Evolutionary conservation across 2,797 vertebrate genomes (phyloP).

Genomic region (Enteromius radiatus): DNA sequence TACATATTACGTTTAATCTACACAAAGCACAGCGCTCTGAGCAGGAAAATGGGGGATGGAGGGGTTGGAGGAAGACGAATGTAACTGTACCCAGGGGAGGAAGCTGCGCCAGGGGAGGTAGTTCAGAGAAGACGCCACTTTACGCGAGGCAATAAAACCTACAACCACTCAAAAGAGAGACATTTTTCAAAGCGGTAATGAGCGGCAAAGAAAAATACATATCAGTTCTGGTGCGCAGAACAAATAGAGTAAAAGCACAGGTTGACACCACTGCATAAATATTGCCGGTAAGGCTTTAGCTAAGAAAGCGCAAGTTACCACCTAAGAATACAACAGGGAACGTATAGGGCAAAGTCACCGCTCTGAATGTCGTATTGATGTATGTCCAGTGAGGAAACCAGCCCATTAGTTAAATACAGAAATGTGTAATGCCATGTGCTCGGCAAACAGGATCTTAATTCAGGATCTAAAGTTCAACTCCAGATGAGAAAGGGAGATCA

Average conservation of each 20-base stretch:
- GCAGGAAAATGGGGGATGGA: not conserved
- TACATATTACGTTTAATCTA: not conserved
- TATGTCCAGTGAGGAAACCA: conserved; percentile 9
- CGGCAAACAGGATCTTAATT: conserved; percentile 43
- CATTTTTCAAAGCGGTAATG: conserved; percentile 39
- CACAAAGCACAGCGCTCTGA: not conserved
- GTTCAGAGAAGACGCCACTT: conserved; percentile 17
- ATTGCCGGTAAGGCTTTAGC: conserved; percentile 17
- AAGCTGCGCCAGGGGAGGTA: conserved; percentile 10
- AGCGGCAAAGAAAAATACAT: conserved; percentile 32
- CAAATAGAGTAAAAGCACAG: conserved; percentile 17
- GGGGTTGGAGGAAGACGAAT: not conserved
- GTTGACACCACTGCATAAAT: not conserved
- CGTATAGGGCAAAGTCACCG: not conserved
- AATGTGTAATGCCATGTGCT: conserved; percentile 24
- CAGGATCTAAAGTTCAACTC: conserved; percentile 43
- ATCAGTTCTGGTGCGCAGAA: conserved; percentile 6
- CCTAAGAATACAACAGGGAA: conserved; percentile 9
- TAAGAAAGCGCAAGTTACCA: conserved; percentile 16
- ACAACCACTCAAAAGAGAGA: conserved; percentile 32
- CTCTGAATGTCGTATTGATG: conserved; percentile 21
- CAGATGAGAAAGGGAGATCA: conserved; percentile 29
- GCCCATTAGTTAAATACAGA: conserved; percentile 28
- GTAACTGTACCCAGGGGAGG: conserved; percentile 33
- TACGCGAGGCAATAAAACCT: conserved; percentile 30